Evolutionary conservation across 2,888 invertebrate species (phyloP), one percentile per base, ranked within the genome.

Genomic region (Ochropleura leucogaster): DNA sequence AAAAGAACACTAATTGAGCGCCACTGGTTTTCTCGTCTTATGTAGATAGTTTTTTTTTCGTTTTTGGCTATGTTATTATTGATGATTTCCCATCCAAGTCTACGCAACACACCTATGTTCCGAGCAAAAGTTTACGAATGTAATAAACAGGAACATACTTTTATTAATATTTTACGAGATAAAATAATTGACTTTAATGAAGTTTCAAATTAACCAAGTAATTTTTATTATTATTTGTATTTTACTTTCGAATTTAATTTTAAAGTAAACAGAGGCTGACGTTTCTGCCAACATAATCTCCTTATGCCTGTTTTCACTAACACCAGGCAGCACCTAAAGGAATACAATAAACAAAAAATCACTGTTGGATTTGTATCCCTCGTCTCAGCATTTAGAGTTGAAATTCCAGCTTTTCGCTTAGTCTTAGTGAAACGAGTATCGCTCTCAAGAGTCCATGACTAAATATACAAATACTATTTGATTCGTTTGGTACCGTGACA

Each of bases 161-260:
- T 74, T 75, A 63, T 63, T 60, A 64, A 46, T 77, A 77, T 63
- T 77, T 82, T 47, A 55, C 47, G 30, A 67, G 51, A 72, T 51
- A 72, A 67, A 68, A n/a, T 62, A 10, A n/a, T 16, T 0, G 72
- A 68, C 42, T 78, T 81, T 62, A 71, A 78, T 74, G 68, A 70
- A 70, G 51, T 82, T 74, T 70, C 30, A 9, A 65, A 73, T 20
- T 65, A 70, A 20, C 7, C 10, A 46, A 62, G 42, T 68, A 40
- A 67, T 67, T 30, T n/a, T 30, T 30, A 30, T 30, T 30, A 30
- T 30, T 30, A 30, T 81, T 74, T 51, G 51, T 67, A 53, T 69
- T 77, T 77, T 59, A 73, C 59, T 77, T 77, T 69, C 14, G 12
- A 44, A 68, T 67, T 60, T 69, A 30, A 59, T 64, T 68, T 46